Base-by-base conservation (phyloP, 1,140 invertebrate species). In the Zaprionus taronus region DNA sequence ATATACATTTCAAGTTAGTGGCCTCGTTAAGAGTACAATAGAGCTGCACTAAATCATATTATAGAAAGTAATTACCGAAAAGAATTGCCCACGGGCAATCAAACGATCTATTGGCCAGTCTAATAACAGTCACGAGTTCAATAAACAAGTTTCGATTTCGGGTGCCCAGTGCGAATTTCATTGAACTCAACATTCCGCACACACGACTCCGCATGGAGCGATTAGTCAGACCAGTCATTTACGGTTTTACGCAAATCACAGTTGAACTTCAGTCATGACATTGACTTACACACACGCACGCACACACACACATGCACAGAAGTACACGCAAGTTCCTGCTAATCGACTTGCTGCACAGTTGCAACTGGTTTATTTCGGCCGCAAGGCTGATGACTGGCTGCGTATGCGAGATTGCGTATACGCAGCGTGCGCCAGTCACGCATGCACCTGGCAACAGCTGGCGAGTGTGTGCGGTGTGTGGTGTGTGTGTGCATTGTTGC, bases 331-430 rank as follows among this genome's bases (percentile, higher is more conserved):
- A 71, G 49, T 71, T 72, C 22, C 75, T 63, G 67, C 62, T 71
- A 72, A 76, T 53, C 72, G 51, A 55, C 58, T 22, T 22, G 58
- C 44, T 62, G 68, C 73, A 70, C 61, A 71, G 17, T 51, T 80
- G 73, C 81, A 73, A 85, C 82, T 85, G 82, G 82, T 85, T 75
- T 68, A 67, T 31, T 71, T 71, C 51, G 70, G 57, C 11, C 70
- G n/a, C 69, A 67, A 63, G 66, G 63, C 62, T 68, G 79, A 56
- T 47, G 22, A 77, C 74, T 75, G 57, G 56, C 68, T 44, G 20
- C 47, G 47, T 44, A 44, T n/a, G 11, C 47, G 47, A 76, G 38
- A 72, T 70, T 85, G 82, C 82, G 82, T 85, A 85, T 79, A 85
- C 82, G 82, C 82, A 85, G 55, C 53, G 64, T 77, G 82, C 53